Evolutionary conservation across 2,797 vertebrate species (phyloP).

Genomic region (Avahi laniger): DNA sequence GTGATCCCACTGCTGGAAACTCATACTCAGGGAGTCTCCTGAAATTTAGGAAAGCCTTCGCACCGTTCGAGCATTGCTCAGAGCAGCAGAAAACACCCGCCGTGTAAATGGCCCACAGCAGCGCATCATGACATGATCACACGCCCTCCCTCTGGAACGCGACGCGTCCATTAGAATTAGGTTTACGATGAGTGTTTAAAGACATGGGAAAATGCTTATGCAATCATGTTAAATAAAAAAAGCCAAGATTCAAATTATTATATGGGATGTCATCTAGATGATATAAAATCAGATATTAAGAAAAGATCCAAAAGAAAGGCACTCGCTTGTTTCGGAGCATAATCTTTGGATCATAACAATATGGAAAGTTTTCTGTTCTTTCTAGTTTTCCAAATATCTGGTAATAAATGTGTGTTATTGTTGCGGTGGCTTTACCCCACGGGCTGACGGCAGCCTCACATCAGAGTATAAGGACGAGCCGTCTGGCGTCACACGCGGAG

Average conservation of each 20-base stretch:
- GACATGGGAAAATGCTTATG: not conserved
- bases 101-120: rapidly evolving
- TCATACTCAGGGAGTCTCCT: rapidly evolving
- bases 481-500: rapidly evolving
- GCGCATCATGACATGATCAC: rapidly evolving
- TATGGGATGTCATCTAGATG: rapidly evolving
- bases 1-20: not conserved
- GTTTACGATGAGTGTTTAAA: rapidly evolving
- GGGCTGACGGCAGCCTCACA: not conserved
- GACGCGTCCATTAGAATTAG: rapidly evolving
- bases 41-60: not conserved
- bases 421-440: rapidly evolving
- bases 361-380: too few species aligned
- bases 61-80: rapidly evolving
- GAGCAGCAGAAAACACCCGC: not conserved
- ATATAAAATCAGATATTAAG: rapidly evolving
- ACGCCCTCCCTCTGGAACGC: rapidly evolving
- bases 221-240: not conserved
- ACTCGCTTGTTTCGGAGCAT: rapidly evolving
- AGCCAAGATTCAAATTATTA: not conserved
- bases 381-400: not conserved
- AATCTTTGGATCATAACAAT: rapidly evolving
- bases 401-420: rapidly evolving
- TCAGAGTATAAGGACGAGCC: rapidly evolving
- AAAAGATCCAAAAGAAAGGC: rapidly evolving